phyloP scores from a whole-genome alignment of 2,888 invertebrate species.

The Meghimatium bilineatum region DNA sequence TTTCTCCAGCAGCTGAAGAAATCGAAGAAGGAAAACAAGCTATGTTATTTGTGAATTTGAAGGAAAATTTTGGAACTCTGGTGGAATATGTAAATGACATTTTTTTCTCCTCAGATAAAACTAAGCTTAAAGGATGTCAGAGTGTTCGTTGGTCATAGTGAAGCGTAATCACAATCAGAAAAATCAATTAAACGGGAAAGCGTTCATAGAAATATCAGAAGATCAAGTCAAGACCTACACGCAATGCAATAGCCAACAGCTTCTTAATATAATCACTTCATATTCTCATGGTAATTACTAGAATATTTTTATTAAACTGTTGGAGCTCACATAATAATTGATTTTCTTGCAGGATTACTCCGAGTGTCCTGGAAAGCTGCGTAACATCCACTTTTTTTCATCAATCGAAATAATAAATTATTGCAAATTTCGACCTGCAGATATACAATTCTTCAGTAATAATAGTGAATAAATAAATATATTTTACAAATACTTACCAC shows the following conservation, averaged over 20 bases:
- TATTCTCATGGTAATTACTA: not conserved
- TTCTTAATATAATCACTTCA: not conserved
- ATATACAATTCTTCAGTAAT: no score
- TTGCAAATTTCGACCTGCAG: no score
- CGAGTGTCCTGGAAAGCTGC: no score
- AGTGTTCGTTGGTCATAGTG: not conserved
- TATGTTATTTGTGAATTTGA: conserved; percentile 4
- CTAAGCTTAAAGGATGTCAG: not conserved
- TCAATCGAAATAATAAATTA: no score
- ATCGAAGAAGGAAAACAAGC: not conserved
- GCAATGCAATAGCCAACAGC: not conserved
- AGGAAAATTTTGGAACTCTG: not conserved
- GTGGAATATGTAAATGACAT: not conserved
- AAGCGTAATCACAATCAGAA: not conserved
- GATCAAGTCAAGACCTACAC: not conserved
- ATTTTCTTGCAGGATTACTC: no score
- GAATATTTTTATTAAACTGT: no score
- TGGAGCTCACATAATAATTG: no score
- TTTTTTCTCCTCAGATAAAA: not conserved
- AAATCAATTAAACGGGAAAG: not conserved
- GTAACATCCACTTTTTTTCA: no score
- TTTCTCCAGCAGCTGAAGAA: not conserved
- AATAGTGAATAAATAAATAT: no score
- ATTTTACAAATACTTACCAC: no score
- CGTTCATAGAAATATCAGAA: not conserved